Percentiles rank a stretch among this genome's conserved stretches.
phyloP scores from a whole-genome alignment of 2,888 invertebrate species.

The Hymenopus coronatus region DNA sequence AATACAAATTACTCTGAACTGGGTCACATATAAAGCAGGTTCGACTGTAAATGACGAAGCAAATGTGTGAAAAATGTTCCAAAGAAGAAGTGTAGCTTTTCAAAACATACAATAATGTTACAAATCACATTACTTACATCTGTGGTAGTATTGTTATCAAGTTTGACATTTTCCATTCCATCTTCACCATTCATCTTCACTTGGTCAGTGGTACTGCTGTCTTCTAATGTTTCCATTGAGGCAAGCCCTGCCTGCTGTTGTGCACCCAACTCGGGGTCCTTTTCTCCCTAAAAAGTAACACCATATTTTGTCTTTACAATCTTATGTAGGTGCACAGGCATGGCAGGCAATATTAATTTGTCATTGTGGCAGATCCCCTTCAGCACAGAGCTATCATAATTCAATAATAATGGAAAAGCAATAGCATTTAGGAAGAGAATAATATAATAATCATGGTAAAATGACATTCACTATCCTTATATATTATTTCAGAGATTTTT shows the following conservation, averaged over 20 bases:
- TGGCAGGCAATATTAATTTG: too few species aligned
- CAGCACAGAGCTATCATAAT: too few species aligned
- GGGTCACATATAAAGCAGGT: too few species aligned
- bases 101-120: not conserved
- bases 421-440: too few species aligned
- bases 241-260: constrained; percentile 61
- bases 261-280: constrained; percentile 65
- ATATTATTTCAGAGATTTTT: too few species aligned
- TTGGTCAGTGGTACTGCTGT: constrained; percentile 48
- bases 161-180: constrained; percentile 70
- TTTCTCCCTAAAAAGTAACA: not conserved
- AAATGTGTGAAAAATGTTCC: not conserved
- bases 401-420: too few species aligned
- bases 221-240: constrained; percentile 79
- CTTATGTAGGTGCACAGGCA: too few species aligned
- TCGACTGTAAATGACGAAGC: too few species aligned
- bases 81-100: not conserved
- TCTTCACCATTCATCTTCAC: constrained; percentile 51
- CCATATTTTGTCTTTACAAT: not conserved
- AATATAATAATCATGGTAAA: too few species aligned
- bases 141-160: constrained; percentile 48
- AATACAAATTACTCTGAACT: too few species aligned
- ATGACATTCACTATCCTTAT: too few species aligned
- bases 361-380: too few species aligned
- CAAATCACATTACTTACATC: constrained; percentile 44